phyloP scores from a whole-genome alignment of 2,888 invertebrate species.

The Orchesellides sinensis region DNA sequence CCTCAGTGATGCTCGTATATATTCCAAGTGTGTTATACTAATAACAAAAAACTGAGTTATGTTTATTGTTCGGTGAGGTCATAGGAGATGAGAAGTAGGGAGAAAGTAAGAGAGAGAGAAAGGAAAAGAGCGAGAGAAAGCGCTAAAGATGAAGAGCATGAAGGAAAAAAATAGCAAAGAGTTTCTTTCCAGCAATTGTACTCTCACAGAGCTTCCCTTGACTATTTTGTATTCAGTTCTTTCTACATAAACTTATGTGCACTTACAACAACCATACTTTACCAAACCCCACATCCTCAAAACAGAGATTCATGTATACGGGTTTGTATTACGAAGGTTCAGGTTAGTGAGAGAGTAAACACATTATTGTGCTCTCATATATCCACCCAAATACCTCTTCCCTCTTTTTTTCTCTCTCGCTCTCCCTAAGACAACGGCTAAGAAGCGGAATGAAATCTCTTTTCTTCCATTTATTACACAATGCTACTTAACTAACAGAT shows the following conservation, averaged over 20 bases:
- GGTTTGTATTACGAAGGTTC: too few species aligned
- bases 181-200: constrained; percentile 2
- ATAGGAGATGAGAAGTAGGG: constrained; percentile 20
- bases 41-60: constrained; percentile 35
- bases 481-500: constrained; percentile 24
- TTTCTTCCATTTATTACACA: neutral
- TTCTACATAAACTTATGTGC: neutral
- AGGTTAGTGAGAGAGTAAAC: too few species aligned
- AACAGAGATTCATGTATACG: too few species aligned
- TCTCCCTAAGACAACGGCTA: neutral
- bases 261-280: neutral
- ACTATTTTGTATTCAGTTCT: constrained; percentile 44
- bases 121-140: too few species aligned
- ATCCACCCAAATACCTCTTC: too few species aligned
- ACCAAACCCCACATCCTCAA: too few species aligned
- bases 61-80: constrained; percentile 33
- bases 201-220: neutral
- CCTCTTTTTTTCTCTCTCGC: constrained; percentile 1
- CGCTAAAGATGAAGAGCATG: neutral
- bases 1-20: constrained; percentile 22
- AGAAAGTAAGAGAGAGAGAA: constrained; percentile 3
- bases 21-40: constrained; percentile 21
- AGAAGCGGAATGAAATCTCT: neutral
- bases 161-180: neutral
- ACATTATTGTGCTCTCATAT: too few species aligned